phyloP scores from a whole-genome alignment of 2,113 vertebrate species.

The Cyprinodon variegatus region DNA sequence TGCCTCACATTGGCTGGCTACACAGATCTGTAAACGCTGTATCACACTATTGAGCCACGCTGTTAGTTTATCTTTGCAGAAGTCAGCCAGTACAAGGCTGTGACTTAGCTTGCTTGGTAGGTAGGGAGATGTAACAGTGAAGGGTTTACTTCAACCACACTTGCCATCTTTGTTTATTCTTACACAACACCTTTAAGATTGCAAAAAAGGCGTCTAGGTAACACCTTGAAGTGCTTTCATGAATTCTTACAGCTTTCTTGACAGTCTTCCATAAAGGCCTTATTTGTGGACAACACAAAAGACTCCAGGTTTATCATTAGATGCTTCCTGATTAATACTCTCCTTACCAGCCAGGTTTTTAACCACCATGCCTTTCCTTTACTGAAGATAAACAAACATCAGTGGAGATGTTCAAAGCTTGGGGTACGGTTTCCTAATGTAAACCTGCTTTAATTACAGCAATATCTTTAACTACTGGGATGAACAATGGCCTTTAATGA shows the following conservation, averaged over 20 bases:
- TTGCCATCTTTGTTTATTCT: neutral
- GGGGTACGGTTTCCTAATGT: neutral
- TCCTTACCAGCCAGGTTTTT: no score
- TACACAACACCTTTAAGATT: neutral
- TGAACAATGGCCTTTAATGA: neutral
- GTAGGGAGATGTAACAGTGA: no score
- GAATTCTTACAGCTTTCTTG: no score
- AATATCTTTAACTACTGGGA: neutral
- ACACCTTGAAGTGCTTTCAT: neutral
- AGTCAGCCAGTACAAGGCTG: neutral
- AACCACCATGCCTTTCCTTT: neutral
- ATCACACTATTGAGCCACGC: no score
- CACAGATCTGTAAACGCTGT: no score
- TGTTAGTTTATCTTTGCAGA: neutral
- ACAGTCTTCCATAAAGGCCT: no score
- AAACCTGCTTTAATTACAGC: neutral
- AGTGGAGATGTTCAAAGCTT: neutral
- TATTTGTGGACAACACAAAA: no score
- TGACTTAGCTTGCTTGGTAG: no score
- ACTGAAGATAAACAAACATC: neutral
- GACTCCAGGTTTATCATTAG: no score
- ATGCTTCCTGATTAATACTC: no score
- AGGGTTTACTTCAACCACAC: no score
- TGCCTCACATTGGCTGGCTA: no score
- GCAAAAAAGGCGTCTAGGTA: neutral